phyloP scores from a whole-genome alignment of 2,797 vertebrate species.

The Cryptoprocta ferox region DNA sequence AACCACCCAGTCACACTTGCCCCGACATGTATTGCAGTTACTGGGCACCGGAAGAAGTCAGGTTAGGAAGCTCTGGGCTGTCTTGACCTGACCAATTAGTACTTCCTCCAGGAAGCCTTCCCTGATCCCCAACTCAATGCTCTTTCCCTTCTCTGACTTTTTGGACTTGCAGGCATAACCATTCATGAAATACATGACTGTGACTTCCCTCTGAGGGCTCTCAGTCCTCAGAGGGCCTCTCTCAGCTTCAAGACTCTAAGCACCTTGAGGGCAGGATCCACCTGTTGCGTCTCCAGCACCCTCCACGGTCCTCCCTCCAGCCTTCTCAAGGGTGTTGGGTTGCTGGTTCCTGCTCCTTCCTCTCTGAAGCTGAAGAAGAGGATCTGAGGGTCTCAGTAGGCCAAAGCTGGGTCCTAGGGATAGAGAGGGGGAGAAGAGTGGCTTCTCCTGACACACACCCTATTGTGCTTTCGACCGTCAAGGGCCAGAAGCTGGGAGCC shows the following conservation, averaged over 20 bases:
- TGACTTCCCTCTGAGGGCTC: neutral
- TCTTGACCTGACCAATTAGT: neutral
- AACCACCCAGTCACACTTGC: neutral
- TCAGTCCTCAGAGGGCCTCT: neutral
- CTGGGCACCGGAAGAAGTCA: neutral
- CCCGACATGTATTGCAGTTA: neutral
- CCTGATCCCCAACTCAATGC: constrained; percentile 52
- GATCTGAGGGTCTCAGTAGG: neutral
- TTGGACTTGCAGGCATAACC: neutral
- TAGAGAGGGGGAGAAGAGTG: neutral
- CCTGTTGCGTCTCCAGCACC: neutral
- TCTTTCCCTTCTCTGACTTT: neutral
- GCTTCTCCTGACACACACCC: neutral
- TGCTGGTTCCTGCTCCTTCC: neutral
- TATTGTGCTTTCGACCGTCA: neutral
- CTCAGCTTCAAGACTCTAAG: neutral
- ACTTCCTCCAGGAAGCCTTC: constrained; percentile 75
- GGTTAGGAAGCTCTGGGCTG: neutral
- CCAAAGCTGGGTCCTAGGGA: neutral
- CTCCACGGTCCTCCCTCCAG: neutral
- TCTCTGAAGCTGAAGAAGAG: constrained; percentile 11
- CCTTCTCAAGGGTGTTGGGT: neutral
- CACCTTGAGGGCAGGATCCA: neutral
- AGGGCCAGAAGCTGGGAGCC: neutral
- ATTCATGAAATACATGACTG: neutral